Evolutionary conservation across 2,113 vertebrate genomes (phyloP).

Genomic region (Dipodomys spectabilis): DNA sequence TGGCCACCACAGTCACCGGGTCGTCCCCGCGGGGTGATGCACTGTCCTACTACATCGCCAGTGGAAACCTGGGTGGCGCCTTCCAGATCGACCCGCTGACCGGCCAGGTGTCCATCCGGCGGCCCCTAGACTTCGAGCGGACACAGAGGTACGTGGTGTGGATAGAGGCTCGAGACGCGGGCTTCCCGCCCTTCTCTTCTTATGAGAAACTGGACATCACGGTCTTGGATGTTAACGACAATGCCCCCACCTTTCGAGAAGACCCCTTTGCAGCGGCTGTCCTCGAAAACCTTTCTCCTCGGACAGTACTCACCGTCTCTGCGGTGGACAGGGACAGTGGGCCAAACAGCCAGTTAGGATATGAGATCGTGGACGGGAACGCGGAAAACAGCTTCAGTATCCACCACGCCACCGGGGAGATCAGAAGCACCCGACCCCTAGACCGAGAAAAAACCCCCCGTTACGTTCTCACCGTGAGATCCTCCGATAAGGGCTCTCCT

Average conservation of each 20-base stretch:
- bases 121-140: slow-evolving; percentile 93
- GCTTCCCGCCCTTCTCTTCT: slow-evolving; percentile 97
- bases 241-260: slow-evolving; percentile 91
- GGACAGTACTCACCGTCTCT: slow-evolving; percentile 90
- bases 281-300: slow-evolving; percentile 93
- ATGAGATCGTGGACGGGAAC: slow-evolving; percentile 94
- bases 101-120: slow-evolving; percentile 92
- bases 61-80: slow-evolving; percentile 94
- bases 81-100: slow-evolving; percentile 96
- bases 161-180: slow-evolving; percentile 96
- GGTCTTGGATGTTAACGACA: slow-evolving; percentile 95
- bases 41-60: slow-evolving; percentile 95
- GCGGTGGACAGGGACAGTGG: slow-evolving; percentile 95
- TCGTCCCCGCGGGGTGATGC: slow-evolving; percentile 92
- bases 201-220: slow-evolving; percentile 94
- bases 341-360: slow-evolving; percentile 93
- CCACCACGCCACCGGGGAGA: slow-evolving; percentile 93
- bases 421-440: slow-evolving; percentile 91
- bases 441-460: slow-evolving; percentile 93
- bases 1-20: slow-evolving; percentile 91
- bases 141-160: slow-evolving; percentile 95
- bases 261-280: slow-evolving; percentile 94
- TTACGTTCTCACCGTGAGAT: slow-evolving; percentile 91
- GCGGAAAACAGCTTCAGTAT: slow-evolving; percentile 94
- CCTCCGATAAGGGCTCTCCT: slow-evolving; percentile 91